Base-by-base conservation (phyloP, 2,113 vertebrate species). In the Narcine bancroftii region DNA sequence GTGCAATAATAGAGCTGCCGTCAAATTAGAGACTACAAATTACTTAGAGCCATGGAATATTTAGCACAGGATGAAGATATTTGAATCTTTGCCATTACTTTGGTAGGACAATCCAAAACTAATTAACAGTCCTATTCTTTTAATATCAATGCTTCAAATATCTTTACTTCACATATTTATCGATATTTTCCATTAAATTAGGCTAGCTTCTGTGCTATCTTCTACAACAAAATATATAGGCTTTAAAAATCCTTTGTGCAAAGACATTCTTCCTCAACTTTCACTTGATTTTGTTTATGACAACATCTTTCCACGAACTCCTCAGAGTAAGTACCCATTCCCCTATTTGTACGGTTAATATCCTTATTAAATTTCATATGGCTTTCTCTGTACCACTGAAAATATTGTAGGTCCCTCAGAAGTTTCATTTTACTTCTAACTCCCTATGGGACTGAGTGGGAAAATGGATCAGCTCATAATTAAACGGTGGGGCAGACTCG, bases 311-410 rank as follows among this genome's bases (percentile, higher is more conserved):
- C 56, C 33, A 87, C 53, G 13, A 39, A 19, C n/a, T 87, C 33
- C 33, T 13, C 81, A 87, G 53, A 53, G 50, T 11, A 60, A 60
- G 17, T 87, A 85, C 11, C 15, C 11, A 19, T 11, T 29, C 77
- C 2, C 60, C 29, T n/a, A 53, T 53, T n/a, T 29, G 53, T 29
- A n/a, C 26, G 21, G 21, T 60, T 33, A 60, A 87, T 60, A 87
- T n/a, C 53, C 19, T n/a, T n/a, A 87, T 19, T 87, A 60, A 87
- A 87, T 87, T 33, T 87, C 81, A 60, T 17, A n/a, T n/a, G 50
- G 53, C 33, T n/a, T 60, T 36, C 53, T 60, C 53, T 36, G 15
- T 53, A 33, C 26, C 10, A 13, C 2, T 50, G 45, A 26, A 81
- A 11, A 13, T 53, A 83, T 4, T 60, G 2, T n/a, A 17, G 33